Evolutionary conservation across 2,888 invertebrate genomes (phyloP).

Genomic region (Drosophila gaucha): DNA sequence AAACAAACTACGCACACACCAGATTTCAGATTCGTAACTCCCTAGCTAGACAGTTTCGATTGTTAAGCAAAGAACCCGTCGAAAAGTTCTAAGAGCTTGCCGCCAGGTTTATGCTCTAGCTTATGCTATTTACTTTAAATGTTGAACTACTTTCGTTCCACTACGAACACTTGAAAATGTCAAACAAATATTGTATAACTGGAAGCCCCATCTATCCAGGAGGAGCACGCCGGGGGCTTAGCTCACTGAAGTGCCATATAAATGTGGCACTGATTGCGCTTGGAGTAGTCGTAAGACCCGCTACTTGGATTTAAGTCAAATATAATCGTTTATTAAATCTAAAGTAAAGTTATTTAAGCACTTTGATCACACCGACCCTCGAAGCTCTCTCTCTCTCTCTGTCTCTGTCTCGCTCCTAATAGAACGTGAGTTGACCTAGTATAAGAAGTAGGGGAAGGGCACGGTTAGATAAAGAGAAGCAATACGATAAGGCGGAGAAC

Average conservation of each 20-base stretch:
- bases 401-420: background rate
- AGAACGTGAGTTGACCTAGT: constrained; percentile 45
- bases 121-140: constrained; percentile 60
- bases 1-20: constrained; percentile 30
- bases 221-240: constrained; percentile 47
- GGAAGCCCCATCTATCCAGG: constrained; percentile 21
- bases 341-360: constrained; percentile 71
- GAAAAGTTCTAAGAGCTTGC: constrained; percentile 58
- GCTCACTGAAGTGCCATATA: constrained; percentile 61
- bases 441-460: constrained; percentile 44
- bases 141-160: constrained; percentile 67
- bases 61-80: constrained; percentile 58
- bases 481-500: constrained; percentile 6
- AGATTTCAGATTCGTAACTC: constrained; percentile 31
- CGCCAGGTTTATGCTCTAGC: constrained; percentile 39
- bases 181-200: constrained; percentile 69
- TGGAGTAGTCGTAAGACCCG: constrained; percentile 54
- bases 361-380: constrained; percentile 62
- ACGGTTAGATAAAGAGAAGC: constrained; percentile 13
- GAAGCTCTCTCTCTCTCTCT: background rate
- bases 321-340: constrained; percentile 76
- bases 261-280: constrained; percentile 64
- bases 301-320: constrained; percentile 70
- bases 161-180: constrained; percentile 63
- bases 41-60: constrained; percentile 54